Evolutionary conservation across 1,140 invertebrate species (phyloP).

Genomic region (Aphelenchoides besseyi): DNA sequence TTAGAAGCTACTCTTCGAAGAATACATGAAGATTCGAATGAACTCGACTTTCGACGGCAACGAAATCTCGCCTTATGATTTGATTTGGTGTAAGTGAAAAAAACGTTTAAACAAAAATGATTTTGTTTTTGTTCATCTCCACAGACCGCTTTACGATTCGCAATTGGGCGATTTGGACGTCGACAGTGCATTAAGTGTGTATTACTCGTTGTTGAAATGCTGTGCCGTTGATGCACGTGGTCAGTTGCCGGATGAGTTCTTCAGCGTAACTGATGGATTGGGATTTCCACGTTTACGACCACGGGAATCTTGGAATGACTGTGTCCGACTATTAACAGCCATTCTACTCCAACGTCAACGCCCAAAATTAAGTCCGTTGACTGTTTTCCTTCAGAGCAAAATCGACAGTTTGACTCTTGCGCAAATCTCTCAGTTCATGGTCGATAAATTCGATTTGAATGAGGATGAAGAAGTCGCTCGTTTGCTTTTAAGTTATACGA

Average conservation of each 20-base stretch:
- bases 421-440: background rate
- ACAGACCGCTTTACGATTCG: background rate
- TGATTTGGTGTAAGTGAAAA: constrained; percentile 19
- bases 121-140: constrained; percentile 14
- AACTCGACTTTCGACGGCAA: background rate
- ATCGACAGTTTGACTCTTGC: background rate
- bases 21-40: background rate
- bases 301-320: background rate
- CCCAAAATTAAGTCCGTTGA: background rate
- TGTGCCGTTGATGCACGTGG: constrained; percentile 1
- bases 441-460: background rate
- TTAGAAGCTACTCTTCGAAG: background rate
- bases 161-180: background rate
- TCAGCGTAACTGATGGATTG: background rate
- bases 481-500: constrained; percentile 9
- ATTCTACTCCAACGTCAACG: background rate
- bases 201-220: background rate
- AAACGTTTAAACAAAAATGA: background rate
- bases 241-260: constrained; percentile 4
- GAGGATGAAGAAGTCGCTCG: background rate
- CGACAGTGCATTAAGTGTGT: background rate
- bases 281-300: constrained; percentile 3
- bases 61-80: background rate
- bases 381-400: background rate
- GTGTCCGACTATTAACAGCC: background rate